Evolutionary conservation across 2,113 vertebrate genomes (phyloP).

Genomic region (Mus musculus): DNA sequence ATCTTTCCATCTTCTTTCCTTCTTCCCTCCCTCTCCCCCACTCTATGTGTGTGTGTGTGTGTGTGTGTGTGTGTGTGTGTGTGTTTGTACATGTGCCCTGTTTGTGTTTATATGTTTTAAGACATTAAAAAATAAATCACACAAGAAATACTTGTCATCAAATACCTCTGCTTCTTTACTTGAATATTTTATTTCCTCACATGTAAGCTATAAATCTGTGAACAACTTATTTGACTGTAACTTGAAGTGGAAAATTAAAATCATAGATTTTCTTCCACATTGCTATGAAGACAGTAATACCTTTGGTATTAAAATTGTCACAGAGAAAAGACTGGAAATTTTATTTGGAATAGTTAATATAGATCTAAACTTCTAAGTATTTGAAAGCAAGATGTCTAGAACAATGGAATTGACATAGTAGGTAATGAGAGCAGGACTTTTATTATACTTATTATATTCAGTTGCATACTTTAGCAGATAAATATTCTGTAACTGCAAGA

Average conservation of each 20-base stretch:
- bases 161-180: background rate
- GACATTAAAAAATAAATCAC: background rate
- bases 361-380: slow-evolving; percentile 41
- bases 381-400: background rate
- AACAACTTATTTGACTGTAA: slow-evolving; percentile 59
- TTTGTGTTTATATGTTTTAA: slow-evolving; percentile 50
- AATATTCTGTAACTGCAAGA: background rate
- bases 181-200: slow-evolving; percentile 25
- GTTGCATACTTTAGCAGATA: background rate
- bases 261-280: slow-evolving; percentile 33
- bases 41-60: background rate
- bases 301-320: slow-evolving; percentile 66
- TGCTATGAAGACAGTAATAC: slow-evolving; percentile 65
- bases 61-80: background rate
- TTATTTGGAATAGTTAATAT: slow-evolving; percentile 55
- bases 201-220: background rate
- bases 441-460: slow-evolving; percentile 9
- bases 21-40: background rate
- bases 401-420: slow-evolving; percentile 24
- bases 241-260: slow-evolving; percentile 71
- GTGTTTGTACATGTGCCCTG: background rate
- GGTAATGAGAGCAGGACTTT: background rate
- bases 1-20: background rate
- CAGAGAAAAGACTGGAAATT: slow-evolving; percentile 43
- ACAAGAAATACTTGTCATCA: background rate